These are phyloP conservation scores for Halocynthia aurantium DNA, from an alignment of 23 tunicate species.

Conservation along the genomic window DNA sequence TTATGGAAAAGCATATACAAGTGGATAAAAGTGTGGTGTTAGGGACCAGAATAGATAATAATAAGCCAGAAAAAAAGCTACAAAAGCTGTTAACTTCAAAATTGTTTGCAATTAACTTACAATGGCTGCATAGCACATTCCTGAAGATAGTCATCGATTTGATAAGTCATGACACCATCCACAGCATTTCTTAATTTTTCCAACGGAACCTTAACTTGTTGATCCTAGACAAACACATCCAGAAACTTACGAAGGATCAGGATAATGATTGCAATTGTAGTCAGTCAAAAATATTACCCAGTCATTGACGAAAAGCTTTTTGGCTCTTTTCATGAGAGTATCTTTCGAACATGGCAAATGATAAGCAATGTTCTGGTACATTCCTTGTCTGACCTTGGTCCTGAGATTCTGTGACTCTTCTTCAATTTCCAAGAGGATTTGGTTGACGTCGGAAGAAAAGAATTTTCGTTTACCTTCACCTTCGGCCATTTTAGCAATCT, in stretches of 20 bases:
- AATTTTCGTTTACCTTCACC: constrained; percentile 84
- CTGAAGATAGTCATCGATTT: constrained; percentile 52
- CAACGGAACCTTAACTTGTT: constrained; percentile 39
- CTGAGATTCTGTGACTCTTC: constrained; percentile 39
- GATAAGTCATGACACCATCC: constrained; percentile 71
- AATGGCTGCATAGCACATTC: constrained; percentile 69
- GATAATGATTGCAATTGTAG: no score
- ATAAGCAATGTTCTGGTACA: constrained; percentile 64
- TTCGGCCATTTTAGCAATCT: constrained; percentile 75
- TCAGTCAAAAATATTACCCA: constrained; percentile 24
- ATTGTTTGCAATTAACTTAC: constrained; percentile 6
- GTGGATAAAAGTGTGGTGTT: no score
- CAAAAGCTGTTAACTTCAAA: no score
- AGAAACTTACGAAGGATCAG: not conserved
- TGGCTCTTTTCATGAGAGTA: constrained; percentile 86
- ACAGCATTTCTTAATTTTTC: constrained; percentile 48
- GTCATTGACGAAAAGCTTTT: constrained; percentile 49
- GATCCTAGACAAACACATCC: constrained; percentile 33
- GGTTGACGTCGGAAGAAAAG: constrained; percentile 75
- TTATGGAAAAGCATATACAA: no score
- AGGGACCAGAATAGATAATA: no score
- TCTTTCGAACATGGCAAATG: constrained; percentile 90
- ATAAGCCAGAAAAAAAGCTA: no score
- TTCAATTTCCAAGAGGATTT: constrained; percentile 61
- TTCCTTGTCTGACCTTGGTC: constrained; percentile 54